A percentile compares a stretch with the other conserved stretches of the same genome.
phyloP scores from a whole-genome alignment of 1,140 invertebrate genomes.

The Magallana gigas region DNA sequence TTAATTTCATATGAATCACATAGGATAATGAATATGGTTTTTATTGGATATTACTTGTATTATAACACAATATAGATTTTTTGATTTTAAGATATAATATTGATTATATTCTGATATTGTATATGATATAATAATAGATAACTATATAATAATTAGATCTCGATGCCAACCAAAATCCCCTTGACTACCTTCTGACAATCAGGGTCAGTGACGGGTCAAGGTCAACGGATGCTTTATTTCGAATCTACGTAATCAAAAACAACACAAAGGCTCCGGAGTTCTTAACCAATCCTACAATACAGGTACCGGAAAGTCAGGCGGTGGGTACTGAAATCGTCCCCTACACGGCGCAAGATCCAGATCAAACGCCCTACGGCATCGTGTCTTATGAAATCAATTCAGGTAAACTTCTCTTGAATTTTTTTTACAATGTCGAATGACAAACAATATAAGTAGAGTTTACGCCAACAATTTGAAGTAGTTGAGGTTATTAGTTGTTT shows the following conservation, averaged over 20 bases:
- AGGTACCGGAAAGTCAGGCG: neutral
- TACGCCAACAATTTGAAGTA: too few species aligned
- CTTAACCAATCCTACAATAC: neutral
- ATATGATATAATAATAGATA: too few species aligned
- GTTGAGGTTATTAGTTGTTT: too few species aligned
- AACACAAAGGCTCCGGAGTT: neutral
- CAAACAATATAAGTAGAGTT: too few species aligned
- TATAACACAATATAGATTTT: too few species aligned
- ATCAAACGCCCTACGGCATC: neutral
- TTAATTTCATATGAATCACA: too few species aligned
- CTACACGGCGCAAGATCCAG: neutral
- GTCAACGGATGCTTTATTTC: neutral
- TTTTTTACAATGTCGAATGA: neutral
- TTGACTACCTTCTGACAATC: neutral
- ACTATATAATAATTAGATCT: neutral
- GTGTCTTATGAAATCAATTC: constrained; percentile 15
- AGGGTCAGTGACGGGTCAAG: constrained; percentile 4
- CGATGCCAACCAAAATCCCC: neutral
- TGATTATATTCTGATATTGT: too few species aligned
- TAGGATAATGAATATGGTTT: too few species aligned
- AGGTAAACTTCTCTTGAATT: neutral
- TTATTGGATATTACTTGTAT: too few species aligned
- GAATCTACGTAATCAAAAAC: neutral
- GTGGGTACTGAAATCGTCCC: neutral
- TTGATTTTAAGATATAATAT: too few species aligned